These are phyloP conservation scores for Spodoptera littoralis DNA, from an alignment of 2,888 invertebrate species.

Conservation along the genomic window DNA sequence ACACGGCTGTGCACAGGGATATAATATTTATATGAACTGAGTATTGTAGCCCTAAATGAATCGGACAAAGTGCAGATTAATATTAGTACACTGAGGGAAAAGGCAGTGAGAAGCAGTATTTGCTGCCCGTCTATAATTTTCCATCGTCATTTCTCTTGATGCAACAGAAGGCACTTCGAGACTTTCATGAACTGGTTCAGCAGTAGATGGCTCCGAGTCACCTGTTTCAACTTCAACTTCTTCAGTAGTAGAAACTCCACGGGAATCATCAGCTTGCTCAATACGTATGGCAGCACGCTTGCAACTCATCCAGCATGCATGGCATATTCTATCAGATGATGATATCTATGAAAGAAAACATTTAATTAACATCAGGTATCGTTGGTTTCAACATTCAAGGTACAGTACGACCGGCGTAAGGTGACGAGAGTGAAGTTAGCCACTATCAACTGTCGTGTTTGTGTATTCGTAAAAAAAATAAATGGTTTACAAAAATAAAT, in stretches of 20 bases:
- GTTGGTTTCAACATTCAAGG: background rate
- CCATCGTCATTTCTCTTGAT: background rate
- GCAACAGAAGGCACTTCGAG: conserved; percentile 6
- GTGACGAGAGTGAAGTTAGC: conserved; percentile 4
- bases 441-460: conserved; percentile 2
- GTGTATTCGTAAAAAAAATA: conserved; percentile 5
- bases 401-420: conserved; percentile 1
- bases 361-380: background rate
- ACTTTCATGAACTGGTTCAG: background rate
- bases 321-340: no score
- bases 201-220: no score
- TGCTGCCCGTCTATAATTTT: conserved; percentile 17
- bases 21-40: conserved; percentile 14
- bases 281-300: no score
- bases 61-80: conserved; percentile 5
- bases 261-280: no score
- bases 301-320: no score
- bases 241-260: no score
- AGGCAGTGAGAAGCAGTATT: conserved; percentile 16
- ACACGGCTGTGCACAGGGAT: conserved; percentile 16
- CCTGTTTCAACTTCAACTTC: no score
- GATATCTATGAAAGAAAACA: no score
- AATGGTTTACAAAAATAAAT: conserved; percentile 2
- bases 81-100: conserved; percentile 10
- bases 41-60: conserved; percentile 10